Conservation (phyloP, 2,113 vertebrate species). For the Isurus oxyrinchus region DNA sequence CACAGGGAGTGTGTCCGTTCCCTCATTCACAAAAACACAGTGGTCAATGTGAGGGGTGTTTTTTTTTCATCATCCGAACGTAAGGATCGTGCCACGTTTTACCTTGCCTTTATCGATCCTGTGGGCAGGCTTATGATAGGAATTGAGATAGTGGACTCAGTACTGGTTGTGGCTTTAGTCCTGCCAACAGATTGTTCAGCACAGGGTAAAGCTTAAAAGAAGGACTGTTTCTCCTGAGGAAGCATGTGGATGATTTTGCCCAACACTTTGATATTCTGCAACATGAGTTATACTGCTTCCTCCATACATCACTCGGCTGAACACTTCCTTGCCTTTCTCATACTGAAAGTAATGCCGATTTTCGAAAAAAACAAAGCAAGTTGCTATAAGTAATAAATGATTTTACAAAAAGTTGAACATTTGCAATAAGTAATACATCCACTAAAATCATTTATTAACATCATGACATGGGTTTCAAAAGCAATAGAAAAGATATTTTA, state of each 20-base stretch:
- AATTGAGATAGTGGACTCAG: neutral
- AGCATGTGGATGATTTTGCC: neutral
- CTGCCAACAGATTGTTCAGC: neutral
- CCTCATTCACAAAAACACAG: neutral
- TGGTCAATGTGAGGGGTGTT: too few relatives aligned
- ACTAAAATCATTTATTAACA: neutral
- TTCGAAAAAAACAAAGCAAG: neutral
- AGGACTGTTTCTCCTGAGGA: neutral
- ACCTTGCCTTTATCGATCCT: neutral
- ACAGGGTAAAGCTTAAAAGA: neutral
- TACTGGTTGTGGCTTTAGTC: neutral
- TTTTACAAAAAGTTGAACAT: neutral
- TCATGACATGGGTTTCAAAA: neutral
- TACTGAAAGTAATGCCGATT: neutral
- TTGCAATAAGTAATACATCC: neutral
- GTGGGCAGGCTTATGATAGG: neutral
- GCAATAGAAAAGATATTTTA: neutral
- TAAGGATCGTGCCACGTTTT: neutral
- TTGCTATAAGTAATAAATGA: neutral
- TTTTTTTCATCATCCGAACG: neutral
- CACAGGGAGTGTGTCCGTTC: too few relatives aligned
- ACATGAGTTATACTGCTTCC: neutral
- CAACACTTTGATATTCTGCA: neutral
- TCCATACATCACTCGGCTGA: neutral
- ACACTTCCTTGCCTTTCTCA: neutral